Percentiles rank a stretch among this genome's conserved stretches.
These are phyloP conservation scores for Macrophya annulata DNA, from an alignment of 2,888 invertebrate species.

Conservation along the genomic window DNA sequence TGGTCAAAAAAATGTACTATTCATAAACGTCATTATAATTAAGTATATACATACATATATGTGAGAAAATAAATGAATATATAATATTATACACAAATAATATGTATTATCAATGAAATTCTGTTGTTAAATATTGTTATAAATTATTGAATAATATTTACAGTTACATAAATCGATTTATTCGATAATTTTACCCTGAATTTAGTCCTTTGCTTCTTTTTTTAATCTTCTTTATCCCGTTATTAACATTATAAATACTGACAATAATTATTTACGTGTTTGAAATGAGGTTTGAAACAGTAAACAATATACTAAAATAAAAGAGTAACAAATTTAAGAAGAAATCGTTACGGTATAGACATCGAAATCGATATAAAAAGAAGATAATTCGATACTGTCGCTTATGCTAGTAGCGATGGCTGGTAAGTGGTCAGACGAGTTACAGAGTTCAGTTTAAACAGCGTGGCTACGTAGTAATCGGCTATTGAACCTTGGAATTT, in stretches of 20 bases:
- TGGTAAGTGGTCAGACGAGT: conserved; percentile 21
- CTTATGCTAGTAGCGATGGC: not conserved
- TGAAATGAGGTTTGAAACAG: too few species aligned
- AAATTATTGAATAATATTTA: conserved; percentile 48
- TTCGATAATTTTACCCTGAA: not conserved
- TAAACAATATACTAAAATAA: too few species aligned
- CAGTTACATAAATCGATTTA: not conserved
- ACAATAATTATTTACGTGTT: too few species aligned
- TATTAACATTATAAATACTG: not conserved
- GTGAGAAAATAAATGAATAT: not conserved
- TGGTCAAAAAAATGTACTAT: not conserved
- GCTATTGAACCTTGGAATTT: conserved; percentile 8
- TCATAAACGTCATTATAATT: too few species aligned
- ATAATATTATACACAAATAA: not conserved
- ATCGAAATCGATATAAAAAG: not conserved
- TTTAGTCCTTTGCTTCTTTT: not conserved
- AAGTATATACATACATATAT: not conserved
- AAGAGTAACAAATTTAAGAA: too few species aligned
- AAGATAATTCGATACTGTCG: not conserved
- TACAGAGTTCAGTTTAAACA: not conserved
- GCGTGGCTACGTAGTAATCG: not conserved
- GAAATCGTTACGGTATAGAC: too few species aligned
- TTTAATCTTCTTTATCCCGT: not conserved
- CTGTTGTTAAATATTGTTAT: conserved; percentile 13
- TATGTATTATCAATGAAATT: not conserved